phyloP scores from a whole-genome alignment of 2,888 invertebrate species.

The Melieria crassipennis region DNA sequence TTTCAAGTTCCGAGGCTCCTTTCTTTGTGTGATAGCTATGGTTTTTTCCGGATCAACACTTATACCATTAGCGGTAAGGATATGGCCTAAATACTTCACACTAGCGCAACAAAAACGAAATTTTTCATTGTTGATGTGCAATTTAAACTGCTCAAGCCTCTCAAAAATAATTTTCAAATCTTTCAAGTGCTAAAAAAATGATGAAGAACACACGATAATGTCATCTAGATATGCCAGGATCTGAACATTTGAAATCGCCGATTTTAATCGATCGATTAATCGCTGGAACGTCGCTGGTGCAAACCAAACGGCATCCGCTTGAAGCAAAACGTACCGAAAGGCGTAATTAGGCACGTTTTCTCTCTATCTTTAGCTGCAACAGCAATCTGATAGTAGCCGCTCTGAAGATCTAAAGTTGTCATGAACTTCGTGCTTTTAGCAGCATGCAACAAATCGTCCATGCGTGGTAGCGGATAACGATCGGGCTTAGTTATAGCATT shows the following conservation, averaged over 20 bases:
- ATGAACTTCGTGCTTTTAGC: conserved; percentile 5
- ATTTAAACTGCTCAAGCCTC: conserved; percentile 10
- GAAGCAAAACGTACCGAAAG: not conserved
- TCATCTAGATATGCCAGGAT: conserved; percentile 21
- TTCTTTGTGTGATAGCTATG: not conserved
- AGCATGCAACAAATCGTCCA: conserved; percentile 9
- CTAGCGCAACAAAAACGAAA: conserved; percentile 24
- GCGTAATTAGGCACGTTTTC: conserved; percentile 6
- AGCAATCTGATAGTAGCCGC: not conserved
- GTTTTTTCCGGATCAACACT: conserved; percentile 28
- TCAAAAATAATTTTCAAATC: conserved; percentile 12
- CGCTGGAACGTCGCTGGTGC: conserved; percentile 21
- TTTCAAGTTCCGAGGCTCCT: conserved; percentile 17
- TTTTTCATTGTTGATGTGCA: conserved; percentile 15
- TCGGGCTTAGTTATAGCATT: conserved; percentile 12
- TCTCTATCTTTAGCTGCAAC: not conserved
- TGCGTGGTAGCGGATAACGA: conserved; percentile 6
- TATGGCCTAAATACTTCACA: conserved; percentile 33
- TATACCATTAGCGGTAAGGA: conserved; percentile 27
- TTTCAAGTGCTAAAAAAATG: conserved; percentile 3
- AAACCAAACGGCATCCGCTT: conserved; percentile 16
- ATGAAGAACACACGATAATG: conserved; percentile 18
- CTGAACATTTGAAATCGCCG: not conserved
- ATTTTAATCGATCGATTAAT: conserved; percentile 15
- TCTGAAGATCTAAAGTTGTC: conserved; percentile 1